Conservation (phyloP, 2,797 vertebrate species). For the Liasis olivaceus region DNA sequence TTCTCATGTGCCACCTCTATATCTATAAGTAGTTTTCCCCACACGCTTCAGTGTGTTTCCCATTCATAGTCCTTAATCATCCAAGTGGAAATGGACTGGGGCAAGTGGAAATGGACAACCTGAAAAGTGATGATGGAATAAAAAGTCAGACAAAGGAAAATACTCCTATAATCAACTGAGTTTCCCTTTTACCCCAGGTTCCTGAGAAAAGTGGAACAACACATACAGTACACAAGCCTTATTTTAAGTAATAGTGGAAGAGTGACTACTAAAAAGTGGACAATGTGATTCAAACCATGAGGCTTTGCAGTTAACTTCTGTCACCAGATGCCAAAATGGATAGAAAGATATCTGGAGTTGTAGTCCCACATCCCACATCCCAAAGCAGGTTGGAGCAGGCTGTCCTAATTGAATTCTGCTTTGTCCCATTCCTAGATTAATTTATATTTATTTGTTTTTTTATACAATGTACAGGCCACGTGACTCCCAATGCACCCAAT, state of each 20-base stretch:
- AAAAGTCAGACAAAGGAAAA: neutral
- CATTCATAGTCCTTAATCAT: neutral
- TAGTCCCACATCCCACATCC: neutral
- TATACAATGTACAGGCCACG: neutral
- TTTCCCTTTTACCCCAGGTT: neutral
- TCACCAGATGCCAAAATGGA: neutral
- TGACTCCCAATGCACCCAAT: neutral
- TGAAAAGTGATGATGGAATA: neutral
- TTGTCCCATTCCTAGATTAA: neutral
- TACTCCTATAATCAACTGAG: neutral
- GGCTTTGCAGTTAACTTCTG: neutral
- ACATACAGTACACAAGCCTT: neutral
- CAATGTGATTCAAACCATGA: neutral
- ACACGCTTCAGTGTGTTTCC: neutral
- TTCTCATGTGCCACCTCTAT: neutral
- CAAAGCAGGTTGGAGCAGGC: neutral
- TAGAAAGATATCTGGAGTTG: neutral
- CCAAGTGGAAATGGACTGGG: neutral
- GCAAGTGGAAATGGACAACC: neutral
- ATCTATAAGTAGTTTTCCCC: neutral
- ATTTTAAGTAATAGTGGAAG: neutral
- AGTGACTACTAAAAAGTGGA: neutral
- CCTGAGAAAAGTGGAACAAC: neutral
- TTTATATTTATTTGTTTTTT: neutral
- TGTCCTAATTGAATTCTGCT: neutral